These are phyloP conservation scores for Trichoplusia ni DNA, from an alignment of 1,140 invertebrate genomes.

Conservation along the genomic window DNA sequence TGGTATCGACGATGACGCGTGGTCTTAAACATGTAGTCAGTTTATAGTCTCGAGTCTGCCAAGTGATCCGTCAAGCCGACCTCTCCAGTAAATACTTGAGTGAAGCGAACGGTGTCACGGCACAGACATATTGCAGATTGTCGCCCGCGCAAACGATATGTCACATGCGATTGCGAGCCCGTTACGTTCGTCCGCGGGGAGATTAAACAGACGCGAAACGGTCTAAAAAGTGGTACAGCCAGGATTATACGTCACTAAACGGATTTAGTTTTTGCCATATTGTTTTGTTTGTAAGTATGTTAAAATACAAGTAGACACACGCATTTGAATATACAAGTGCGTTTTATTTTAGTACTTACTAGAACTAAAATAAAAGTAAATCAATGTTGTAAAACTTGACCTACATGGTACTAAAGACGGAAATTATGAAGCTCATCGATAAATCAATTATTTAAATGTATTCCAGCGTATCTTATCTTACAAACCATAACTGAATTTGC, in stretches of 20 bases:
- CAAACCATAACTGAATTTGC: too few relatives aligned
- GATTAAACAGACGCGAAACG: conserved; percentile 15
- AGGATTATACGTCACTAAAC: conserved; percentile 8
- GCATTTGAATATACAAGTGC: too few relatives aligned
- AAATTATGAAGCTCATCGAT: too few relatives aligned
- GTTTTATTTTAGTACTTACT: too few relatives aligned
- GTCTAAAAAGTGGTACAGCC: conserved; percentile 7
- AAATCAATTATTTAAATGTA: too few relatives aligned
- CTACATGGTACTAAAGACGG: too few relatives aligned
- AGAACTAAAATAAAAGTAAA: too few relatives aligned
- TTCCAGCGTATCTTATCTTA: too few relatives aligned
- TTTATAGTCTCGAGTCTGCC: conserved; percentile 6
- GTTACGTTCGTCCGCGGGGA: conserved; percentile 4
- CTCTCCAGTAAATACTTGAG: conserved; percentile 6
- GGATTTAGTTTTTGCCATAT: conserved; percentile 8
- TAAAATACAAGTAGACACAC: too few relatives aligned
- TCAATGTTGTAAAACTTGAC: too few relatives aligned
- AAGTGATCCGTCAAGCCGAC: conserved; percentile 19
- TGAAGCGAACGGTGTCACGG: conserved; percentile 13
- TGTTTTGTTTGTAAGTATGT: too few relatives aligned
- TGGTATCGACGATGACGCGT: not conserved
- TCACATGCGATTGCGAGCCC: conserved; percentile 3
- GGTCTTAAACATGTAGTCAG: conserved; percentile 6
- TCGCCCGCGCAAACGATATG: conserved; percentile 2
- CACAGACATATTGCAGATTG: conserved; percentile 23